Evolutionary conservation across 2,797 vertebrate genomes (phyloP).

Genomic region (Remorina albescens): DNA sequence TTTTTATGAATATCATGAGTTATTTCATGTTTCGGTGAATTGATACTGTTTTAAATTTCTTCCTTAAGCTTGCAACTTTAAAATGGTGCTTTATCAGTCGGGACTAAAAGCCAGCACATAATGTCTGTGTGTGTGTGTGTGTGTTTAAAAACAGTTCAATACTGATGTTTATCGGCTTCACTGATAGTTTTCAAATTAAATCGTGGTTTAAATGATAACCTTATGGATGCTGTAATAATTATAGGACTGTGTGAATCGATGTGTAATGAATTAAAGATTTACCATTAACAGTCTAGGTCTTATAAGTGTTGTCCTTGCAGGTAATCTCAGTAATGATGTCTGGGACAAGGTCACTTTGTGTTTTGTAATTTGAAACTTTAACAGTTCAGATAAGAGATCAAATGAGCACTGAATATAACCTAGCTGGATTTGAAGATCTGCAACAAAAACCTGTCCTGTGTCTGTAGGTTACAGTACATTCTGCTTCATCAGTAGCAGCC

Average conservation of each 20-base stretch:
- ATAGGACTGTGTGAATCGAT: neutral
- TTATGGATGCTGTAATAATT: neutral
- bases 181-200: neutral
- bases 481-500: conserved; percentile 13
- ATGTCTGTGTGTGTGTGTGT: neutral
- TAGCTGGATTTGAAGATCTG: neutral
- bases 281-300: neutral
- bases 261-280: neutral
- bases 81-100: neutral
- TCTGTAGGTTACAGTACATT: neutral
- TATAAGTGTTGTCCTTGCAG: neutral
- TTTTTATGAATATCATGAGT: neutral
- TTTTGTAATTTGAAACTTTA: neutral
- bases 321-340: neutral
- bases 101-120: neutral
- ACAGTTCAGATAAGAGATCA: neutral
- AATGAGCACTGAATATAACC: neutral
- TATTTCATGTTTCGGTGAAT: neutral
- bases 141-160: neutral
- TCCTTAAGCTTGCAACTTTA: neutral
- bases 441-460: neutral
- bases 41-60: neutral
- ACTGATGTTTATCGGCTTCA: neutral
- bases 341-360: neutral
- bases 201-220: neutral